Percentiles rank a stretch among this genome's conserved stretches.
Conservation (phyloP, 2,113 vertebrate species). For the Vidua macroura region DNA sequence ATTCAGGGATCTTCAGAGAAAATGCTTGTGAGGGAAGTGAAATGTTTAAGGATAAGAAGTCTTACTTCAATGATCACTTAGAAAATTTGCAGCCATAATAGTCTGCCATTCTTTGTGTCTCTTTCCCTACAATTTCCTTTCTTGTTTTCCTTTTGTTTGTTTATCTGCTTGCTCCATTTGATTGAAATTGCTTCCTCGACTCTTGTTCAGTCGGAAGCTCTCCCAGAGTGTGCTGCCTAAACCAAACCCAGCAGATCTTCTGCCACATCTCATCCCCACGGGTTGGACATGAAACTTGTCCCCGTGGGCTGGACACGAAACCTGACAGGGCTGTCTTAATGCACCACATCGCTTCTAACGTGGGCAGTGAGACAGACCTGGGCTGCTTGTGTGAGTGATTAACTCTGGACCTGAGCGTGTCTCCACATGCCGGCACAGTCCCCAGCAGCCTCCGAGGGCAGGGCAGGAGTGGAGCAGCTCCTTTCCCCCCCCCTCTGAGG, state of each 20-base stretch:
- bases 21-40: not conserved
- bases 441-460: not conserved
- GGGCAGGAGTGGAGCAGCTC: not conserved
- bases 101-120: not conserved
- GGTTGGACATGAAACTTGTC: not conserved
- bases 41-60: slow-evolving; percentile 22
- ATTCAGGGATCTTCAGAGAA: slow-evolving; percentile 6
- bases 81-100: slow-evolving; percentile 12
- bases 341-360: not conserved
- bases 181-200: slow-evolving; percentile 24
- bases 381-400: not conserved
- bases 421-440: not conserved
- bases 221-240: not conserved
- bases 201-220: not conserved
- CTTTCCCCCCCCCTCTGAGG: not conserved
- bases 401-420: not conserved
- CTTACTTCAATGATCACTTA: slow-evolving; percentile 17
- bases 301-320: not conserved
- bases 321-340: not conserved
- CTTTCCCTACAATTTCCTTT: not conserved
- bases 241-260: not conserved
- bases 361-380: not conserved
- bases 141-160: slow-evolving; percentile 3
- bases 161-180: slow-evolving; percentile 16
- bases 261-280: accelerated